phyloP scores from a whole-genome alignment of 2,888 invertebrate genomes.

The Agonum fuliginosum region DNA sequence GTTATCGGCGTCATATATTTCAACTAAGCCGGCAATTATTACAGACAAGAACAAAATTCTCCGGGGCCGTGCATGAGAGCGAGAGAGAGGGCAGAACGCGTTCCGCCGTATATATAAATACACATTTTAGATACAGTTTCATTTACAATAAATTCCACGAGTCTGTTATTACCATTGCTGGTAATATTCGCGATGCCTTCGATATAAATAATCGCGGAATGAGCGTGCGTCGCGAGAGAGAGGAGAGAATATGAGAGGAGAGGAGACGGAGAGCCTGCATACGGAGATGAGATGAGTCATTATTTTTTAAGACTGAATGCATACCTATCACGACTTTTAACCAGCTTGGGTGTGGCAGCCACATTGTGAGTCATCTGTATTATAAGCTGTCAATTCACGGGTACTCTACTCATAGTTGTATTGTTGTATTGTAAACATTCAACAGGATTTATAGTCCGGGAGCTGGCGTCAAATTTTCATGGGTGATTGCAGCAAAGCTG shows the following conservation, averaged over 20 bases:
- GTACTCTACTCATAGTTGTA: too few relatives aligned
- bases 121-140: slow-evolving; percentile 70
- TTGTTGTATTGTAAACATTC: too few relatives aligned
- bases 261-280: background rate
- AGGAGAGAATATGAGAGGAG: background rate
- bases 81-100: background rate
- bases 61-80: background rate
- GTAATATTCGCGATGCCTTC: slow-evolving; percentile 59
- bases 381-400: too few relatives aligned
- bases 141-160: slow-evolving; percentile 70
- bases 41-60: slow-evolving; percentile 54
- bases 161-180: slow-evolving; percentile 60
- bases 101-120: slow-evolving; percentile 67
- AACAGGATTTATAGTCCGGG: too few relatives aligned
- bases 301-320: too few relatives aligned
- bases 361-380: too few relatives aligned
- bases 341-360: too few relatives aligned
- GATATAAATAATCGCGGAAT: slow-evolving; percentile 57
- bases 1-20: slow-evolving; percentile 58
- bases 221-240: slow-evolving; percentile 20
- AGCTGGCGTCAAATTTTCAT: too few relatives aligned
- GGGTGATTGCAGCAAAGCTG: too few relatives aligned
- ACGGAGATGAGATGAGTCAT: too few relatives aligned
- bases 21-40: slow-evolving; percentile 58
- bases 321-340: too few relatives aligned